Base-by-base conservation (phyloP, 2,113 vertebrate genomes). In the Ceyx margarethae region DNA sequence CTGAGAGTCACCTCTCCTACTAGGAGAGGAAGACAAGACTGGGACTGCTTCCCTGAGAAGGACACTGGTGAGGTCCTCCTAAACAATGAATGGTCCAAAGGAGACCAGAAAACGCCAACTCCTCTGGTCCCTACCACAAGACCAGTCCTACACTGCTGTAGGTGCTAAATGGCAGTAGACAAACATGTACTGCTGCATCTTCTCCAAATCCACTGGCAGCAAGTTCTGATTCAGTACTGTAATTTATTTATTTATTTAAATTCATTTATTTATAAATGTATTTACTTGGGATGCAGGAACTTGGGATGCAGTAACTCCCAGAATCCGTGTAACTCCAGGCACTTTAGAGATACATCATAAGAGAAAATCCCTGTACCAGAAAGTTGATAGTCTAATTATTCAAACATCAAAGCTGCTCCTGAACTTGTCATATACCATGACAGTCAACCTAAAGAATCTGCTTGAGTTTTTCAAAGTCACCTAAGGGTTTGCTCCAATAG, bases 361-460 rank as follows among this genome's bases (percentile, higher is more conserved):
- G 54, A 80, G 71, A 93, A 92, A 89, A 65, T 35, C 81, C 68
- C 51, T 56, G 21, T 35, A 89, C 67, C 84, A 85, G 48, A 91
- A 90, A 94, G 58, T 33, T 94, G 64, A 89, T 29, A 51, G 46
- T 37, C 75, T 87, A 91, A 96, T 94, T 95, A 96, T 64, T 94
- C 89, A 92, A 40, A 93, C 87, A 95, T 95, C 96, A 95, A 95
- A 96, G 91, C 81, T 82, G 25, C 43, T 89, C 64, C 87, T 82
- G 64, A 92, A 87, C 79, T 85, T 87, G 81, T 92, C 89, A 92
- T 51, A 93, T 5, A 67, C 60, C 67, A 53, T 61, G 81, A 29
- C 87, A 93, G 87, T 43, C 89, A 95, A 78, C 64, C 68, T 86
- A 89, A 93, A 64, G 87, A 89, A 92, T 77, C 51, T 91, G 75